A percentile compares a stretch with the other conserved stretches of the same genome.
Evolutionary conservation across 2,888 invertebrate species (phyloP).

Genomic region (Hirtodrosophila trivittata): DNA sequence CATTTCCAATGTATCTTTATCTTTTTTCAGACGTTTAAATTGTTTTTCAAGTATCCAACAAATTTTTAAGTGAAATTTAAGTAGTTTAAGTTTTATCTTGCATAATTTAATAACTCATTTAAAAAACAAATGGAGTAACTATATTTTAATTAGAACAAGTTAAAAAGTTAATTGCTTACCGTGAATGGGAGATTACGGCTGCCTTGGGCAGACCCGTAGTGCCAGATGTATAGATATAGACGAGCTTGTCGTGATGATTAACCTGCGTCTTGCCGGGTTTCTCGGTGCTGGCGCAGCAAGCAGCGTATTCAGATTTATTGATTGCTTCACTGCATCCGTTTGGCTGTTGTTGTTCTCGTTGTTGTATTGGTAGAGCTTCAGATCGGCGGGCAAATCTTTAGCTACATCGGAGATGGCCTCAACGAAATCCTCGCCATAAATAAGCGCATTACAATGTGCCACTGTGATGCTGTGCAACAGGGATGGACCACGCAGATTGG

Average conservation of each 20-base stretch:
- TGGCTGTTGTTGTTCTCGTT: constrained; percentile 74
- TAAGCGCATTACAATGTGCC: constrained; percentile 92
- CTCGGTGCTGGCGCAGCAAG: constrained; percentile 80
- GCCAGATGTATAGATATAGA: constrained; percentile 99
- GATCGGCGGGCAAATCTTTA: constrained; percentile 87
- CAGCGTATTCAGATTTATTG: constrained; percentile 80
- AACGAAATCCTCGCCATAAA: constrained; percentile 87
- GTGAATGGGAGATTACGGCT: constrained; percentile 96
- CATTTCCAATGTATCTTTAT: background rate
- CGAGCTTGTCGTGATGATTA: constrained; percentile 90
- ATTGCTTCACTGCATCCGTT: constrained; percentile 59
- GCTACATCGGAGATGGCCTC: constrained; percentile 88
- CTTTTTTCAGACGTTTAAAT: background rate
- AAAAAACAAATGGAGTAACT: too few species aligned
- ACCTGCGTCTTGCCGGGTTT: constrained; percentile 71
- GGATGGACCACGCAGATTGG: constrained; percentile 92
- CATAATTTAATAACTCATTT: too few species aligned
- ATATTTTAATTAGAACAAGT: too few species aligned
- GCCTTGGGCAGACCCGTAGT: constrained; percentile 99
- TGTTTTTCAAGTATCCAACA: too few species aligned
- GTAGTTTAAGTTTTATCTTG: too few species aligned
- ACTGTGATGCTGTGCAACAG: constrained; percentile 94
- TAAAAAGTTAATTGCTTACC: constrained; percentile 86
- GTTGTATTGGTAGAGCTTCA: constrained; percentile 87
- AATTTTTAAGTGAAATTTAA: too few species aligned